phyloP scores from a whole-genome alignment of 2,888 invertebrate species.

The Mythimna albipuncta region DNA sequence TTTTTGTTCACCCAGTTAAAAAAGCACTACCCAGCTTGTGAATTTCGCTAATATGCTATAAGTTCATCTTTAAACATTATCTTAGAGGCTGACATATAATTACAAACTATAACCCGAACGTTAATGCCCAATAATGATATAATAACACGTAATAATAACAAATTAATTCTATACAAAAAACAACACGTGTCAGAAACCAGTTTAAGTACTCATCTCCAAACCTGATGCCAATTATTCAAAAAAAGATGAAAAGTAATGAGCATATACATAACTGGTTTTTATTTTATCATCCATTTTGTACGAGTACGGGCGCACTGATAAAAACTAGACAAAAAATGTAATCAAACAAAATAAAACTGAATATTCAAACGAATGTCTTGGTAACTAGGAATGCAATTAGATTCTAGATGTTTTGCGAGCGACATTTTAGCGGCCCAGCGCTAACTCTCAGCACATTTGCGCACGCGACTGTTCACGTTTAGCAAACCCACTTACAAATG shows the following conservation, averaged over 20 bases:
- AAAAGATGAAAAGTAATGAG: conserved; percentile 38
- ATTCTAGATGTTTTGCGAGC: not conserved
- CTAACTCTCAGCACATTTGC: conserved; percentile 25
- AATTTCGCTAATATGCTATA: not conserved
- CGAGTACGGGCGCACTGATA: not conserved
- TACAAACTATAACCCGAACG: conserved; percentile 12
- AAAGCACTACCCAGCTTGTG: not conserved
- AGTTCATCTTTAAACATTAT: not conserved
- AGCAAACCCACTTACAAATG: conserved; percentile 49
- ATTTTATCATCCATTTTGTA: conserved; percentile 15
- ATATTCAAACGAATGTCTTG: conserved; percentile 4
- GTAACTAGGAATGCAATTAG: not conserved
- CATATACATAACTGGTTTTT: conserved; percentile 33
- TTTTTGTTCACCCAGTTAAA: not conserved
- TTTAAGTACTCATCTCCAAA: conserved; percentile 31
- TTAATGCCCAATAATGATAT: conserved; percentile 38
- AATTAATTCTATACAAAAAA: conserved; percentile 32
- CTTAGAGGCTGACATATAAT: conserved; percentile 15
- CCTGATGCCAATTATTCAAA: conserved; percentile 48
- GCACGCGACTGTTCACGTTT: conserved; percentile 57
- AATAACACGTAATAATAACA: conserved; percentile 32
- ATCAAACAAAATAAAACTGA: not conserved
- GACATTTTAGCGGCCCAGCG: conserved; percentile 37
- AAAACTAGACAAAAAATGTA: conserved; percentile 1
- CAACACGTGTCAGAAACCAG: conserved; percentile 33